Conservation (phyloP, 2,113 vertebrate genomes). For the Micronycteris hirsuta region DNA sequence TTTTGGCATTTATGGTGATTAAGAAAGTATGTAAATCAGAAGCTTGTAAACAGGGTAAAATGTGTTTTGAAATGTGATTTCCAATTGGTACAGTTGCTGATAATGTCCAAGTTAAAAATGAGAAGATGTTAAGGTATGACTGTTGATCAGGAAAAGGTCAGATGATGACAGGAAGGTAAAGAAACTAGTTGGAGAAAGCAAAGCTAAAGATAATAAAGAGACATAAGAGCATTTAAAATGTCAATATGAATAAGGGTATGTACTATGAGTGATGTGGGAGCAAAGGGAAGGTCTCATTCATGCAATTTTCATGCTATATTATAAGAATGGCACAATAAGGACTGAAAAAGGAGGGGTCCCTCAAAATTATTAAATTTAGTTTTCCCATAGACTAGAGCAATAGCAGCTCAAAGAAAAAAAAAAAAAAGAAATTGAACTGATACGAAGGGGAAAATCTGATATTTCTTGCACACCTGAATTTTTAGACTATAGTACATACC, state of each 20-base stretch:
- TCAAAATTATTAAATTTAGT: neutral
- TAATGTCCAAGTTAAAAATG: neutral
- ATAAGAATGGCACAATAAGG: neutral
- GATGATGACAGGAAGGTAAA: neutral
- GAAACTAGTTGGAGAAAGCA: neutral
- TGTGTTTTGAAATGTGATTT: neutral
- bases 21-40: neutral
- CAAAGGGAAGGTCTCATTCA: neutral
- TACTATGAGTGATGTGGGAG: neutral
- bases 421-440: neutral
- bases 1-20: neutral
- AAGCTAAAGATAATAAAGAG: neutral
- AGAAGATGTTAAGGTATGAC: neutral
- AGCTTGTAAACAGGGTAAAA: neutral
- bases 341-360: neutral
- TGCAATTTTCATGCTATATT: neutral
- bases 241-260: neutral
- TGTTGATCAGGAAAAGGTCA: neutral
- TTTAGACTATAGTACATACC: neutral
- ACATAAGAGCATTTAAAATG: neutral
- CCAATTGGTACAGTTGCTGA: neutral
- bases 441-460: neutral
- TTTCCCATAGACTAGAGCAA: neutral
- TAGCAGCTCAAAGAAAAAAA: neutral
- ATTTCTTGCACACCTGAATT: neutral